Percentiles rank a stretch among this genome's conserved stretches.
Evolutionary conservation across 2,888 invertebrate species (phyloP).

Genomic region (Ophion slaviceki): DNA sequence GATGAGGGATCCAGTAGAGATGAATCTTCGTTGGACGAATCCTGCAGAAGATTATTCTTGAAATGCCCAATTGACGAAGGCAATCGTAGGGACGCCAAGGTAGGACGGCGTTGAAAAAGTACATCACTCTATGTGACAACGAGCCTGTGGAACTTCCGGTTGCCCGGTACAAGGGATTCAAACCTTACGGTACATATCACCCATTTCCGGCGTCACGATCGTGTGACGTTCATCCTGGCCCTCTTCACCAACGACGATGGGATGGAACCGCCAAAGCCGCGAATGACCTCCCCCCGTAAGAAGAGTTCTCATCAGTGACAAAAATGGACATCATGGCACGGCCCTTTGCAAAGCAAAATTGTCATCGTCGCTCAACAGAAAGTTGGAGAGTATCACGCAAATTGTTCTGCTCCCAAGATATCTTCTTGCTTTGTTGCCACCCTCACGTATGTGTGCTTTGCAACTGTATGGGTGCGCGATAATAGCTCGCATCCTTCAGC

Average conservation of each 20-base stretch:
- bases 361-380: constrained; percentile 37
- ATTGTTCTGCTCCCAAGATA: constrained; percentile 52
- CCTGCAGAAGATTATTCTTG: too few relatives aligned
- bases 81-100: background rate
- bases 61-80: too few relatives aligned
- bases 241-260: background rate
- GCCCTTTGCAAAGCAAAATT: constrained; percentile 43
- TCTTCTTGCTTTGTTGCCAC: constrained; percentile 18
- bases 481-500: constrained; percentile 57
- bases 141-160: constrained; percentile 78
- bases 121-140: background rate
- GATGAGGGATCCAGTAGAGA: too few relatives aligned
- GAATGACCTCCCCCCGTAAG: constrained; percentile 3
- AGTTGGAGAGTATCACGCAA: constrained; percentile 38
- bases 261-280: constrained; percentile 28
- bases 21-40: too few relatives aligned
- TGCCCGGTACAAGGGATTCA: constrained; percentile 59
- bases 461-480: constrained; percentile 42
- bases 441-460: background rate
- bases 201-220: constrained; percentile 76
- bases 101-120: constrained; percentile 26
- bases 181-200: constrained; percentile 77
- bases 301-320: constrained; percentile 24
- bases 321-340: background rate
- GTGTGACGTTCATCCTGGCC: constrained; percentile 41